Base-by-base conservation (phyloP, 2,888 invertebrate species). In the Harmothoe impar region DNA sequence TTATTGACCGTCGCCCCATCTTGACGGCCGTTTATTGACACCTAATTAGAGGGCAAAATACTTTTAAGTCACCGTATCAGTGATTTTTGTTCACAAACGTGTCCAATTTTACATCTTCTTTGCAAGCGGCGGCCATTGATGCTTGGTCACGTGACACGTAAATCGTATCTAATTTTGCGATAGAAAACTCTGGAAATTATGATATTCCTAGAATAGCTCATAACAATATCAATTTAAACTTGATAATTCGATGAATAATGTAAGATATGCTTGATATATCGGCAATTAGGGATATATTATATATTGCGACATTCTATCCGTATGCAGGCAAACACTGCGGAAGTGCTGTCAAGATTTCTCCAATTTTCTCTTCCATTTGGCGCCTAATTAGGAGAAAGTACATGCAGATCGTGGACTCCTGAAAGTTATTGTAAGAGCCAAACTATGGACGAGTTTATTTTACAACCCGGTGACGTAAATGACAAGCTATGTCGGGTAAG, bases 1-100 rank as follows among this genome's bases (percentile, higher is more conserved):
- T 99, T 94, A 99, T 99, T 78, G 99, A 99, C 93, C 99, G 97
- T 91, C 99, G 97, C 91, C 99, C 99, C 99, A 99, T 99, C 90
- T 94, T 95, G 91, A 89, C 33, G 68, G 35, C 52, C 52, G 31
- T 52, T n/a, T 7, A 3, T 33, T 23, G 0, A 84, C 84, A 20
- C 43, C 84, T 84, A 35, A 43, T 33, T 10, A 43, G 33, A n/a
- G 23, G 33, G 33, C 23, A 43, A 5, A 35, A 51, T 43, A 33
- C 10, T 31, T n/a, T 5, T 84, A 25, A 15, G 17, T 84, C n/a
- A 84, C 29, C 43, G 12, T n/a, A 62, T n/a, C 20, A 62, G 62
- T 15, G 62, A 20, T 20, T 62, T 62, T 62, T n/a, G n/a, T 20
- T 62, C n/a, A n/a, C 62, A 62, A 62, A n/a, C 62, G 62, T 62